Evolutionary conservation across 2,888 invertebrate species (phyloP).

Genomic region (Agrenia bidenticulata): DNA sequence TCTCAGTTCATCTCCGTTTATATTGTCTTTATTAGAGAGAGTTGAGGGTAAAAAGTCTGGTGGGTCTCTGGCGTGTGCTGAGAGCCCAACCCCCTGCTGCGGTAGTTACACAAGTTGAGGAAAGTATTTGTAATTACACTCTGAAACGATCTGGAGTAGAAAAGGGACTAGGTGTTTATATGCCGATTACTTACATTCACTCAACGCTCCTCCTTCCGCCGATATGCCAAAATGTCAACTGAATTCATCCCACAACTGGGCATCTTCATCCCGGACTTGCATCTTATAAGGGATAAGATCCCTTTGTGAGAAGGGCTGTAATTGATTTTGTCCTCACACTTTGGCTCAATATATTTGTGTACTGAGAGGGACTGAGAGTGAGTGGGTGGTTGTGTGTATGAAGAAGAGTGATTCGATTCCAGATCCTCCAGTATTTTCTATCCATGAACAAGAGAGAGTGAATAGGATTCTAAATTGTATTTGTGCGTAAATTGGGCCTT

Average conservation of each 20-base stretch:
- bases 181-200: neutral
- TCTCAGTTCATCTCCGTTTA: constrained; percentile 16
- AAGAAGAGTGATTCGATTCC: too few relatives aligned
- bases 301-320: too few relatives aligned
- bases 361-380: constrained; percentile 11
- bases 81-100: too few relatives aligned
- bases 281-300: neutral
- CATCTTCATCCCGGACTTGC: neutral
- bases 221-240: too few relatives aligned
- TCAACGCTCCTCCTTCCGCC: neutral
- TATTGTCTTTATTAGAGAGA: constrained; percentile 15
- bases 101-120: too few relatives aligned
- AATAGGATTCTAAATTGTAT: too few relatives aligned
- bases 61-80: too few relatives aligned
- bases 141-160: neutral
- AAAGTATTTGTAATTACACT: constrained; percentile 16
- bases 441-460: too few relatives aligned
- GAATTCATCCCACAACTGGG: too few relatives aligned
- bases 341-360: neutral
- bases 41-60: constrained; percentile 6
- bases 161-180: neutral
- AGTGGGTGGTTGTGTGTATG: constrained; percentile 7
- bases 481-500: too few relatives aligned
- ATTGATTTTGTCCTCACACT: too few relatives aligned
- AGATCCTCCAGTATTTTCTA: too few relatives aligned